Conservation (phyloP, 2,113 vertebrate genomes). For the Psittacus erithacus region DNA sequence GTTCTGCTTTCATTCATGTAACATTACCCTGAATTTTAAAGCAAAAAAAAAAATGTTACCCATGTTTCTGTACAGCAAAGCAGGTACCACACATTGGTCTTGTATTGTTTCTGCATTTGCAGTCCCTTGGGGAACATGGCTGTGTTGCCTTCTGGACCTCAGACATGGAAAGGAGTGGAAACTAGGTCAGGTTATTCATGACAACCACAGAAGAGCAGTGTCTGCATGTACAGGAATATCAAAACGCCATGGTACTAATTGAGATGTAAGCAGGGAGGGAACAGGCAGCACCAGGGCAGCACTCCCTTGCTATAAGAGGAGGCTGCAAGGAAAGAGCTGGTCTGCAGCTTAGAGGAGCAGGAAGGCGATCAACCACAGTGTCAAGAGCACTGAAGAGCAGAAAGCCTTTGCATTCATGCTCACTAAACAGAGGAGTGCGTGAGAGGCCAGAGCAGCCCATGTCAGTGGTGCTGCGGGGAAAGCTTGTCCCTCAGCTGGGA, state of each 20-base stretch:
- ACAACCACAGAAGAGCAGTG: not conserved
- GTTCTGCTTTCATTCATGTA: not conserved
- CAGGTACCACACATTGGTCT: not conserved
- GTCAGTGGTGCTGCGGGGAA: not conserved
- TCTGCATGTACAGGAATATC: not conserved
- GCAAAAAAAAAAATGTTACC: not conserved
- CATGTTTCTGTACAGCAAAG: not conserved
- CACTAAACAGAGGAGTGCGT: rapidly evolving
- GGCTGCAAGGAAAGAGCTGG: not conserved
- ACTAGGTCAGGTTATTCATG: not conserved
- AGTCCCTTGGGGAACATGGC: not conserved
- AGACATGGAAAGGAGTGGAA: not conserved
- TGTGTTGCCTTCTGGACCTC: not conserved
- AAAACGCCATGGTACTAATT: rapidly evolving
- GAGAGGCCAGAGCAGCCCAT: not conserved
- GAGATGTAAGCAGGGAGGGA: not conserved
- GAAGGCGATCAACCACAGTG: not conserved
- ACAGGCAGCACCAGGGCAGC: rapidly evolving
- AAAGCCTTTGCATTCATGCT: rapidly evolving
- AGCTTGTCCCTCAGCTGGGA: not conserved
- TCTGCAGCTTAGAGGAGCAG: not conserved
- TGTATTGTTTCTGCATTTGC: not conserved
- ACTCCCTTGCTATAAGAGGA: not conserved
- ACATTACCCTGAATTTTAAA: not conserved
- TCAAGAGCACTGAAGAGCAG: not conserved